Evolutionary conservation across 2,113 vertebrate genomes (phyloP), one percentile per base, ranked within the genome.

Genomic region (Tragulus kanchil): DNA sequence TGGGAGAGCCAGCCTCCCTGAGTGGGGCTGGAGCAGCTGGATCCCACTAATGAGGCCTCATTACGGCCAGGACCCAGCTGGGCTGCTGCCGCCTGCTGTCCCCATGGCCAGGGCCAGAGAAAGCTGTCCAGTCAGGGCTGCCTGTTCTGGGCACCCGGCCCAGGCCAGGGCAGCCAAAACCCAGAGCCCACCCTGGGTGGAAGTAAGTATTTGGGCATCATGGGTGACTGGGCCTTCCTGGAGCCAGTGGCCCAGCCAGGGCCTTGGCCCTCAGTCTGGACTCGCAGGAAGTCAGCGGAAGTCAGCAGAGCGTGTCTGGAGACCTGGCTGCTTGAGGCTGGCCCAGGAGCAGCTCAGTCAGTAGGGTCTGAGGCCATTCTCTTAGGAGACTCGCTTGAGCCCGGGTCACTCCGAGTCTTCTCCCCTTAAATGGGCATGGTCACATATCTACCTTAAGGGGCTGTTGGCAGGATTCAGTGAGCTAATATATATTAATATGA

Each of bases 11-110:
- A 69, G 97, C 95, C 89, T 64, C 21, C 90, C 86, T 67, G 95
- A 98, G 98, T 97, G 54, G 96, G 96, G 93, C 96, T 94, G 65
- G 67, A 98, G 98, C 98, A 99, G 98, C 98, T 99, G 98, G 98
- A 98, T 98, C 92, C 98, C 50, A 4, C 98, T 99, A 99, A 99
- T 98, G 98, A 99, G 98, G 97, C 97, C 98, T 99, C 98, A 98
- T 99, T 99, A 99, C 97, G 62, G 94, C 69, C 97, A 96, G 94
- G 77, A 94, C 97, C 96, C 96, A 97, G 97, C 97, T 96, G 98
- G 97, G 97, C 89, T 73, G 28, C 97, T 89, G 94, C 96, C 59
- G 65, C 96, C 98, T 98, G 93, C 97, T 96, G 87, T 98, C 97
- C 95, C 13, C 86, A 71, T 92, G 95, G 94, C 93, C 91, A 95